Base-by-base conservation (phyloP, 2,888 invertebrate genomes). In the Mayetiola destructor region DNA sequence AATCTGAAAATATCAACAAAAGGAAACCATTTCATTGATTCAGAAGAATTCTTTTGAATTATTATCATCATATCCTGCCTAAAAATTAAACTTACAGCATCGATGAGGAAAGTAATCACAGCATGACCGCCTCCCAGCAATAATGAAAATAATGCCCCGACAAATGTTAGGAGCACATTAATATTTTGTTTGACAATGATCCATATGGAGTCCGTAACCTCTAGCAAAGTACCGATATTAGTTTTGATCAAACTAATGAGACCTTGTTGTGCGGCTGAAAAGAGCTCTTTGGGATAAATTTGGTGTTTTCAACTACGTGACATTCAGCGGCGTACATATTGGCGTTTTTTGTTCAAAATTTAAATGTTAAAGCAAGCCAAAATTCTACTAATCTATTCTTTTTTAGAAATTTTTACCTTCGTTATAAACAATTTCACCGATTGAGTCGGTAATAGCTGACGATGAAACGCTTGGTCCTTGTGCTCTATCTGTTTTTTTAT, bases 151-250 rank as follows among this genome's bases (percentile, higher is more conserved):
- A 90, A 80, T n/a, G 93, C 87, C 2, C 92, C 89, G 12, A 92
- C 74, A 1, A 91, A 82, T 54, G 87, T 85, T 57, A 94, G 75
- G 35, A 91, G 80, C 42, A 96, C 77, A 10, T 86, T 89, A 64
- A 94, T 80, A 73, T 96, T 96, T 64, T 92, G 90, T 62, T 90
- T 89, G n/a, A 94, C 76, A 52, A 95, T 86, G 23, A 84, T 78
- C 93, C 93, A 95, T 37, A 89, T 70, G 0, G 80, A 92, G 67
- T 91, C 89, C 57, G 91, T 75, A 16, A 95, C 84, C 3, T 92
- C 89, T 66, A 88, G 79, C 56, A 95, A 75, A 0, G 88, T 91
- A 55, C 91, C 93, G 56, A 95, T 80, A 72, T 96, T 95, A 63
- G 90, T 90, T 69, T 88, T 85, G 16, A 87, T 82, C 78, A 94